phyloP scores from a whole-genome alignment of 2,113 vertebrate species.

The Edolisoma coerulescens region DNA sequence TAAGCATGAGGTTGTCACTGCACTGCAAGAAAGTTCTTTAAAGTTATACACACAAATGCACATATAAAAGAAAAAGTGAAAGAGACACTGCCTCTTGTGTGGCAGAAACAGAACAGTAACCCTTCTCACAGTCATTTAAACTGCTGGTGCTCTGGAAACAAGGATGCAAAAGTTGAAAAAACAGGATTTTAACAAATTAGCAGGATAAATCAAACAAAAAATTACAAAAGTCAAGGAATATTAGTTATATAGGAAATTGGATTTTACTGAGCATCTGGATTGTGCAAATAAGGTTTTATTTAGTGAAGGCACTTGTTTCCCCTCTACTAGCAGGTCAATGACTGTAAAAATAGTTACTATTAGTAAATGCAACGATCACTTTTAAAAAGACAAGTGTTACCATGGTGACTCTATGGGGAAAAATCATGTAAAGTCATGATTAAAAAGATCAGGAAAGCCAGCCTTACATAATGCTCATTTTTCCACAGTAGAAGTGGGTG shows the following conservation, averaged over 20 bases:
- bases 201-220: neutral
- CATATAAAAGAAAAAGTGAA: neutral
- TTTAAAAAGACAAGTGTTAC: neutral
- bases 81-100: neutral
- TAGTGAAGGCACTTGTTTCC: neutral
- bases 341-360: neutral
- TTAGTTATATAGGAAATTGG: neutral
- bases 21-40: neutral
- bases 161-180: neutral
- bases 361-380: neutral
- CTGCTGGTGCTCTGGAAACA: neutral
- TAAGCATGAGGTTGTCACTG: neutral
- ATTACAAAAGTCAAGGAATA: neutral
- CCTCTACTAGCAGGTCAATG: neutral
- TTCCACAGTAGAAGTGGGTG: neutral
- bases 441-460: neutral
- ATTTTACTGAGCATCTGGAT: neutral
- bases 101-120: neutral
- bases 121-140: neutral
- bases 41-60: neutral
- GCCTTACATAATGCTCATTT: neutral
- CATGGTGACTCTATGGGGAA: neutral
- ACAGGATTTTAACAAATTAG: neutral
- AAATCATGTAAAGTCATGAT: neutral
- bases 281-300: neutral